phyloP scores from a whole-genome alignment of 2,113 vertebrate genomes.

The Thunnus maccoyii region DNA sequence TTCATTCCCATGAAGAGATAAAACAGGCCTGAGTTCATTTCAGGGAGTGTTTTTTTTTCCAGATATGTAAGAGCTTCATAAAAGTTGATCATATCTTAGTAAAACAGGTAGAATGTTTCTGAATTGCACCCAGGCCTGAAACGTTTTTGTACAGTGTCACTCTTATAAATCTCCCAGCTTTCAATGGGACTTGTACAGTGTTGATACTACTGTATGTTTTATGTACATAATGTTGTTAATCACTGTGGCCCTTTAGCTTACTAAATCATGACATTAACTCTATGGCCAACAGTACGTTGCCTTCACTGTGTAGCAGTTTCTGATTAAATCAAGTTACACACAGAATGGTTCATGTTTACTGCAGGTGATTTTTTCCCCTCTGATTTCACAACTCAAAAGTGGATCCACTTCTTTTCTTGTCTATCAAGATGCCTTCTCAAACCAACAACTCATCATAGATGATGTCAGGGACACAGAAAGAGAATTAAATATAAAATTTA shows the following conservation, averaged over 20 bases:
- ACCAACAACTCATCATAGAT: background rate
- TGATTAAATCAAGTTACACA: conserved; percentile 67
- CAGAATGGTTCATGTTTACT: background rate
- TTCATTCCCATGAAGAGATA: conserved; percentile 43
- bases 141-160: conserved; percentile 28
- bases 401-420: too few relatives aligned
- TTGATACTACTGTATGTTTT: conserved; percentile 50
- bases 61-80: conserved; percentile 44
- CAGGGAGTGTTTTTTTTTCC: background rate
- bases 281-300: conserved; percentile 58
- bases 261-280: conserved; percentile 50
- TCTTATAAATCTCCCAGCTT: conserved; percentile 35
- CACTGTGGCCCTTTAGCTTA: conserved; percentile 54
- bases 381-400: background rate
- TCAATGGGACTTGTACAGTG: conserved; percentile 61
- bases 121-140: conserved; percentile 37
- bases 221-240: conserved; percentile 53
- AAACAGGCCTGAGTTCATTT: conserved; percentile 19
- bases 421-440: background rate
- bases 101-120: conserved; percentile 6
- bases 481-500: conserved; percentile 86
- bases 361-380: background rate
- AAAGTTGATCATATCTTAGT: background rate
- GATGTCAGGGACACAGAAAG: conserved; percentile 24
- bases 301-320: conserved; percentile 62